A percentile compares a stretch with the other conserved stretches of the same genome.
Evolutionary conservation across 2,113 vertebrate genomes (phyloP).

Genomic region (Paraplagusia blochii): DNA sequence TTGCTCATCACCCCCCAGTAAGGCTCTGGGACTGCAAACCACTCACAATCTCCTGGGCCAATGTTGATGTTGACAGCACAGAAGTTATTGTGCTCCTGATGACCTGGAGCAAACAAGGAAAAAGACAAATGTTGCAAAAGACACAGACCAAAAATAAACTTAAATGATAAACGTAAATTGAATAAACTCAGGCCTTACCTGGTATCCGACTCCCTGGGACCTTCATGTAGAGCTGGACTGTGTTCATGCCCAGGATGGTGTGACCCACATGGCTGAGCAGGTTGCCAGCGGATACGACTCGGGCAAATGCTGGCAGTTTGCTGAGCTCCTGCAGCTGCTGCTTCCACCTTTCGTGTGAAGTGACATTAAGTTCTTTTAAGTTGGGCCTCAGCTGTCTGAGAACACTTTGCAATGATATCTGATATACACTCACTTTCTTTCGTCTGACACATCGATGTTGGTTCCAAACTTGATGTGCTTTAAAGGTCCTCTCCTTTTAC

Average conservation of each 20-base stretch:
- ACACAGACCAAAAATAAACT: background rate
- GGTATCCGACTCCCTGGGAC: slow-evolving; percentile 95
- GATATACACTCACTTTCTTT: slow-evolving; percentile 88
- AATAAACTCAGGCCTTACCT: slow-evolving; percentile 65
- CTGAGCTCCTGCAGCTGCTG: slow-evolving; percentile 96
- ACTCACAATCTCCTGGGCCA: slow-evolving; percentile 97
- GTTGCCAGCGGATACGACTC: slow-evolving; percentile 96
- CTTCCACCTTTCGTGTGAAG: slow-evolving; percentile 83
- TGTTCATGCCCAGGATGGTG: slow-evolving; percentile 98
- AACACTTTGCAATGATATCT: too few relatives aligned
- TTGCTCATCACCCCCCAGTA: slow-evolving; percentile 99
- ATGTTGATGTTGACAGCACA: slow-evolving; percentile 99
- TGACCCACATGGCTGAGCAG: slow-evolving; percentile 97
- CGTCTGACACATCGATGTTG: slow-evolving; percentile 97
- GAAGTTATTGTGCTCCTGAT: slow-evolving; percentile 99
- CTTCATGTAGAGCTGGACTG: slow-evolving; percentile 98
- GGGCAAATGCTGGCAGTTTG: slow-evolving; percentile 95
- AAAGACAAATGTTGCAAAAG: background rate
- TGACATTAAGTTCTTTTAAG: background rate
- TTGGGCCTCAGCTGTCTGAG: too few relatives aligned
- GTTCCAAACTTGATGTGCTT: slow-evolving; percentile 99
- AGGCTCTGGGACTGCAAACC: slow-evolving; percentile 96
- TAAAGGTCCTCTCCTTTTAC: slow-evolving; percentile 89
- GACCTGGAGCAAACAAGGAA: slow-evolving; percentile 73
- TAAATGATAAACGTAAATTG: background rate